These are phyloP conservation scores for Dascillus cervinus DNA, from an alignment of 2,888 invertebrate genomes.

Conservation along the genomic window DNA sequence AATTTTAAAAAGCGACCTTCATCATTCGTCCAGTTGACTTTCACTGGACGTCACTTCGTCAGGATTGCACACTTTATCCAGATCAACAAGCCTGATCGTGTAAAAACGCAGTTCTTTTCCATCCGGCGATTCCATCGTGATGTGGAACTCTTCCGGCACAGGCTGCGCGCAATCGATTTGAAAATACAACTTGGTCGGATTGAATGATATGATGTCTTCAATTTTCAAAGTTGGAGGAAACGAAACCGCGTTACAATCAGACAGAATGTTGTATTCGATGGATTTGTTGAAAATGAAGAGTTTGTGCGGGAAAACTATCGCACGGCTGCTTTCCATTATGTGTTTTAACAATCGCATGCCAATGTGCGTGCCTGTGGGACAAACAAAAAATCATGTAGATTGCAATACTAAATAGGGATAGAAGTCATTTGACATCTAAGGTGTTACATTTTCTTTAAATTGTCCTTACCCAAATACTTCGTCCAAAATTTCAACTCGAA, in stretches of 20 bases:
- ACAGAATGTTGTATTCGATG: constrained; percentile 24
- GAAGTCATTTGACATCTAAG: too few relatives aligned
- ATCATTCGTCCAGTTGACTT: too few relatives aligned
- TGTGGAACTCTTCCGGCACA: not conserved
- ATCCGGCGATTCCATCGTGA: constrained; percentile 43
- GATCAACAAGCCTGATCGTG: not conserved
- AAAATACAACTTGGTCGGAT: constrained; percentile 10
- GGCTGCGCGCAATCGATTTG: not conserved
- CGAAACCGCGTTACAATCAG: too few relatives aligned
- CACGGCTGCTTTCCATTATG: too few relatives aligned
- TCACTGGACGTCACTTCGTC: too few relatives aligned
- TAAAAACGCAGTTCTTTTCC: constrained; percentile 42
- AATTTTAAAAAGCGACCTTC: too few relatives aligned
- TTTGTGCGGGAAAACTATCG: too few relatives aligned
- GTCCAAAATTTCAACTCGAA: constrained; percentile 25
- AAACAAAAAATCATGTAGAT: too few relatives aligned
- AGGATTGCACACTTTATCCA: constrained; percentile 2
- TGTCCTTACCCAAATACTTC: constrained; percentile 25
- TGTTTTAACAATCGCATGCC: too few relatives aligned
- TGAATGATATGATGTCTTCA: constrained; percentile 39
- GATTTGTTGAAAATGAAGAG: constrained; percentile 38
- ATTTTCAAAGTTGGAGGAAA: constrained; percentile 27
- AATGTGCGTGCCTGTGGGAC: too few relatives aligned
- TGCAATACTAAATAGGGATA: too few relatives aligned
- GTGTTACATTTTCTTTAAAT: too few relatives aligned